These are phyloP conservation scores for Jaculus jaculus DNA, from an alignment of 2,113 vertebrate species.

Conservation along the genomic window DNA sequence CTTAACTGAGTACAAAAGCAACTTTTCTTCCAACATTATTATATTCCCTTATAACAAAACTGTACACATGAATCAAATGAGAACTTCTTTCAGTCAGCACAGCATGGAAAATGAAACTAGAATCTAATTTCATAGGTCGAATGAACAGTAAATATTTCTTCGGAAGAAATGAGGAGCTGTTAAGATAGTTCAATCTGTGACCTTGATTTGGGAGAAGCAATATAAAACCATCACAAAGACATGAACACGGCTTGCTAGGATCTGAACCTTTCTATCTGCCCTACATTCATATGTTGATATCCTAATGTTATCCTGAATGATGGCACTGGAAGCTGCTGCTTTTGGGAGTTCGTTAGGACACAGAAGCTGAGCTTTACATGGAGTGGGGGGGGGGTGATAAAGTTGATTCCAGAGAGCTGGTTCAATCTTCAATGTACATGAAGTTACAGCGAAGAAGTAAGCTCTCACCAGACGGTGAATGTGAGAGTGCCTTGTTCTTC, in stretches of 20 bases:
- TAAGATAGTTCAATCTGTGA: constrained; percentile 27
- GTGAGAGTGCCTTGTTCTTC: neutral
- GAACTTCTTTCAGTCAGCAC: constrained; percentile 33
- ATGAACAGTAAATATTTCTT: constrained; percentile 30
- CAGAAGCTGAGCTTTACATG: neutral
- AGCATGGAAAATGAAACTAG: neutral
- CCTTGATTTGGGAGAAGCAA: neutral
- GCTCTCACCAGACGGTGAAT: neutral
- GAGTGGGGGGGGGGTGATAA: neutral
- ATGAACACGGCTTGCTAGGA: neutral
- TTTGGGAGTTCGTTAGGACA: neutral
- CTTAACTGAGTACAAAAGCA: constrained; percentile 45
- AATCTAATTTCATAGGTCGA: neutral
- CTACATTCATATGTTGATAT: neutral
- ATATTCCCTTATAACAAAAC: neutral
- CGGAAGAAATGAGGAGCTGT: neutral
- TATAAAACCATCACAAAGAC: neutral
- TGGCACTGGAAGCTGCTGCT: neutral
- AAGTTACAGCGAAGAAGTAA: neutral
- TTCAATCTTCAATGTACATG: neutral
- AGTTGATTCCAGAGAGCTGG: neutral
- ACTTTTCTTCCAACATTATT: constrained; percentile 13
- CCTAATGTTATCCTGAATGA: neutral
- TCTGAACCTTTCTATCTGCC: neutral
- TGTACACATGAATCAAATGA: neutral